Conservation (phyloP, 2,888 invertebrate genomes). For the Drosophila anomelani region DNA sequence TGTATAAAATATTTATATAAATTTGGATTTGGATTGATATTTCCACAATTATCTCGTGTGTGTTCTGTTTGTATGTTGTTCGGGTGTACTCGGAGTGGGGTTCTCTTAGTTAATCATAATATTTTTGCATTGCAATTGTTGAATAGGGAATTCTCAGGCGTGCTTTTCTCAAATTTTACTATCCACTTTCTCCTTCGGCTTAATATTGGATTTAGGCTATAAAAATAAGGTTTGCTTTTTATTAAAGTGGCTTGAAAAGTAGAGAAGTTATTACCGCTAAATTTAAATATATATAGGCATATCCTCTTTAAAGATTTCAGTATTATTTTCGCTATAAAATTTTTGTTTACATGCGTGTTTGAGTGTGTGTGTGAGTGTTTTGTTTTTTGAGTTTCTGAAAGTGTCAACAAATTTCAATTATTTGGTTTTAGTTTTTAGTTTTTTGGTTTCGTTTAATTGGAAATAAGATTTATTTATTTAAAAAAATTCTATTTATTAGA, state of each 20-base stretch:
- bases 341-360: slow-evolving; percentile 48
- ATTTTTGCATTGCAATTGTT: slow-evolving; percentile 54
- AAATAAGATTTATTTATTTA: slow-evolving; percentile 41
- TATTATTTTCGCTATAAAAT: slow-evolving; percentile 53
- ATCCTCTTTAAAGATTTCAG: slow-evolving; percentile 30
- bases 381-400: slow-evolving; percentile 33
- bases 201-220: slow-evolving; percentile 26
- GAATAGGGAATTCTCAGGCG: slow-evolving; percentile 63
- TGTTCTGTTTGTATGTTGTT: slow-evolving; percentile 25
- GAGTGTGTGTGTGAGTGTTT: slow-evolving; percentile 27
- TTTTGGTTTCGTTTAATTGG: slow-evolving; percentile 27
- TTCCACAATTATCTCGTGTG: slow-evolving; percentile 58
- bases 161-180: slow-evolving; percentile 52
- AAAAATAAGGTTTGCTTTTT: slow-evolving; percentile 34
- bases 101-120: slow-evolving; percentile 33
- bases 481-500: slow-evolving; percentile 37
- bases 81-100: slow-evolving; percentile 38
- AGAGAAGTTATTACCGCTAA: slow-evolving; percentile 57
- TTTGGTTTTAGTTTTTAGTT: slow-evolving; percentile 36
- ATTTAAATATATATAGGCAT: slow-evolving; percentile 45
- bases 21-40: slow-evolving; percentile 67
- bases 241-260: slow-evolving; percentile 61
- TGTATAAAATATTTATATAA: slow-evolving; percentile 74
- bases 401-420: slow-evolving; percentile 62
- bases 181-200: slow-evolving; percentile 16